Conservation (phyloP, 2,888 invertebrate genomes). For the Ophonus ardosiacus region DNA sequence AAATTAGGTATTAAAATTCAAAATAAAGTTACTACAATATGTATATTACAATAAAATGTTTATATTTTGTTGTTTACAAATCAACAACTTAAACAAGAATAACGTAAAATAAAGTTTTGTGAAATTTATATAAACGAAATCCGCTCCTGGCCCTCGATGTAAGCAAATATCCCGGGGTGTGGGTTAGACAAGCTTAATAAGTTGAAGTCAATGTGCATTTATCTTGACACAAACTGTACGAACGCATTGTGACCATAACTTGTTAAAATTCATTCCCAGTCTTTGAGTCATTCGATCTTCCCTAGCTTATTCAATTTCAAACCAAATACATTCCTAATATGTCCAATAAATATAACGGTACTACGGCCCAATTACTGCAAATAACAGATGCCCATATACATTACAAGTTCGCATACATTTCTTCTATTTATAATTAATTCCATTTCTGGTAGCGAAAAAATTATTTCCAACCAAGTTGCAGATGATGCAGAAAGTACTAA, state of each 20-base stretch:
- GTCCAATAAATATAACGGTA: conserved; percentile 50
- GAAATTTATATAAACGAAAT: too few relatives aligned
- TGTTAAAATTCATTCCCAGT: background rate
- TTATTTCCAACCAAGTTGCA: conserved; percentile 11
- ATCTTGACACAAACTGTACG: too few relatives aligned
- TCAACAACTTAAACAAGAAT: too few relatives aligned
- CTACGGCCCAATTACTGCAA: conserved; percentile 39
- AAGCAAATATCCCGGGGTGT: too few relatives aligned
- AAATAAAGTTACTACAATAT: too few relatives aligned
- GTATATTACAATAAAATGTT: too few relatives aligned
- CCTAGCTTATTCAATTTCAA: conserved; percentile 42
- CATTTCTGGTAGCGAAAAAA: conserved; percentile 43
- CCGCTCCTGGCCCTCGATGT: too few relatives aligned
- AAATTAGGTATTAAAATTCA: too few relatives aligned
- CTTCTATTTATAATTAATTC: conserved; percentile 53
- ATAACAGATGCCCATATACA: conserved; percentile 51
- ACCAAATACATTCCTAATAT: conserved; percentile 39
- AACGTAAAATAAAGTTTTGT: too few relatives aligned
- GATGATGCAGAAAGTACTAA: background rate
- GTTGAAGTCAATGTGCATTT: too few relatives aligned
- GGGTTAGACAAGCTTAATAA: too few relatives aligned
- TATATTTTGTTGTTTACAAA: too few relatives aligned
- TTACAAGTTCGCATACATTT: conserved; percentile 44
- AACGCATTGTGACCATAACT: background rate
- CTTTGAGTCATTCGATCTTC: conserved; percentile 32